These are phyloP conservation scores for Scotopteryx bipunctaria DNA, from an alignment of 2,888 invertebrate genomes.

Conservation along the genomic window DNA sequence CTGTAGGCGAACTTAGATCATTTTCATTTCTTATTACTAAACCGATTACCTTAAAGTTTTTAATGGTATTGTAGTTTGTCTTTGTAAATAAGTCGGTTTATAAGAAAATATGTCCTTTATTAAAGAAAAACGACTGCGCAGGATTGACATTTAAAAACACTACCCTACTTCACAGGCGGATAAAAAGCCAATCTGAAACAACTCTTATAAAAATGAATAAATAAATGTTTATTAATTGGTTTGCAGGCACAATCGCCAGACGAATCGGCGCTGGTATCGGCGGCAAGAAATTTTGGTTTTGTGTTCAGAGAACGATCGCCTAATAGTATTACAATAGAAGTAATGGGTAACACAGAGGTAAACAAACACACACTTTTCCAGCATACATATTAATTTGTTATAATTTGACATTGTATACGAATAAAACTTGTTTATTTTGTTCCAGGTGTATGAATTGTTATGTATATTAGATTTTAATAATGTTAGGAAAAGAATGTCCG, in stretches of 20 bases:
- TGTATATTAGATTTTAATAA: conserved; percentile 99
- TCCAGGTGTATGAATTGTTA: conserved; percentile 95
- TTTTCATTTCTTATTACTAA: too few species aligned
- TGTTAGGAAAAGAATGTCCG: conserved; percentile 99
- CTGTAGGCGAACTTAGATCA: too few species aligned
- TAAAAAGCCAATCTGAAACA: too few species aligned
- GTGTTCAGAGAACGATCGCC: conserved; percentile 97
- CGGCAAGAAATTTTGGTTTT: conserved; percentile 99
- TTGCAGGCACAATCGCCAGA: conserved; percentile 97
- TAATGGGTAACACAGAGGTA: conserved; percentile 90
- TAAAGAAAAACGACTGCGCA: too few species aligned
- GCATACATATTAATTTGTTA: background rate
- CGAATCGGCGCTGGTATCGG: conserved; percentile 98
- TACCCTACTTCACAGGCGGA: too few species aligned
- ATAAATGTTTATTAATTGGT: background rate
- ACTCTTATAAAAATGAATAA: background rate
- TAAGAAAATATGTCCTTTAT: too few species aligned
- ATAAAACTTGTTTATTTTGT: conserved; percentile 41
- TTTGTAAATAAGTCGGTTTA: too few species aligned
- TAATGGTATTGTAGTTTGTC: too few species aligned
- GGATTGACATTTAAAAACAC: too few species aligned
- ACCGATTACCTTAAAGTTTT: too few species aligned
- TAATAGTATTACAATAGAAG: conserved; percentile 96
- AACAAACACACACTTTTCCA: conserved; percentile 18
- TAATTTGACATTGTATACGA: background rate